Base-by-base conservation (phyloP, 2,888 invertebrate species). In the Rugalucina vietnamica region DNA sequence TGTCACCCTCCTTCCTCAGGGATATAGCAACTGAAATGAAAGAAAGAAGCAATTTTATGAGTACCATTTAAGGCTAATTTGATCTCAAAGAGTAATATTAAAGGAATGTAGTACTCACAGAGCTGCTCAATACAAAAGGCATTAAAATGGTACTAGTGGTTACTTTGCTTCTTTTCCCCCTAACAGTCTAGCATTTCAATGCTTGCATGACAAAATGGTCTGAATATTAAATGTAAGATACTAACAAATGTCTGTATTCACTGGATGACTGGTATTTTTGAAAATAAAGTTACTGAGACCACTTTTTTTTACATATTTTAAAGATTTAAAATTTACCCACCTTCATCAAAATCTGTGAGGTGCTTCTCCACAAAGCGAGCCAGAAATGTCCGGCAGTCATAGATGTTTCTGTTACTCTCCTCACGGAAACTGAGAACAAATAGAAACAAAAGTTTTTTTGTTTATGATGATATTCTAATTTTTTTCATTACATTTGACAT, bases 301-400 rank as follows among this genome's bases (percentile, higher is more conserved):
- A 60, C 14, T 54, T 27, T 32, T 21, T 74, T 32, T 21, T 29
- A 27, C 12, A 54, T 74, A 8, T 50, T 29, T 50, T 34, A 37
- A n/a, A 76, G 27, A 43, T 65, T 8, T 1, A 24, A 27, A 37
- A 21, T 0, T 37, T 0, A 65, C 80, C 78, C 85, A 91, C 92
- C 90, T 84, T 86, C 88, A 72, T 91, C 84, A 36, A 90, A 79
- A 82, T 91, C 87, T 34, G 90, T 87, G 1, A 92, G 80, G 54
- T 89, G 91, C 24, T 84, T 88, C 57, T 91, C 90, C 24, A 91
- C 88, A 24, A 91, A 81, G 50, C 87, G 78, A 32, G 82, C 86
- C 10, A 92, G 86, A 21, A 90, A 84, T n/a, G 78, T 86, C 32
- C 91, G 80, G 29, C 86, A 89, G 60, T 85, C 83, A 78, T 89